Base-by-base conservation (phyloP, 2,113 vertebrate genomes). In the Capreolus pygargus region DNA sequence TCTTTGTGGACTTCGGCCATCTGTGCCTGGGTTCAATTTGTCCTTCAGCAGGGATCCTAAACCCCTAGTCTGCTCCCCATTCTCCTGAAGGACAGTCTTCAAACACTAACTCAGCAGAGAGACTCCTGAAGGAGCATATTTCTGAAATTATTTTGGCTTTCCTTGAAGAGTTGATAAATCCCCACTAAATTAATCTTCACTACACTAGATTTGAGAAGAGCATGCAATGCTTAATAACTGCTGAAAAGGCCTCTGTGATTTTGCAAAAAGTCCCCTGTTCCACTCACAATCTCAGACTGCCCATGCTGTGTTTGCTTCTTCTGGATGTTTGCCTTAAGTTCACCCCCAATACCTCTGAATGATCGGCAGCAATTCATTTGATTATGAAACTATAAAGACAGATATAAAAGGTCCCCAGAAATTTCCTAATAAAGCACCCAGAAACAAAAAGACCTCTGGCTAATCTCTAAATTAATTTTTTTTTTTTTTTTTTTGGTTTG, bases 321-420 rank as follows among this genome's bases (percentile, higher is more conserved):
- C 52, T 55, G 45, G 54, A 64, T 39, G 60, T 47, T 88, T 36
- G 79, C 76, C 92, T 91, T 21, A 30, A 11, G 33, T 27, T 74
- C 55, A 61, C 28, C 47, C 58, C 79, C 25, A 21, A 90, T 55
- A 89, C 76, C 17, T 88, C 61, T 36, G 15, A 54, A 87, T 94
- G 83, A 61, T 93, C 45, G 83, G 54, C 45, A 45, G 33, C 87
- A 92, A 47, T 82, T 55, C 67, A 86, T 76, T 85, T 84, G 79
- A 90, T 95, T 94, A 90, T 61, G 84, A 94, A 96, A 96, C 83
- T 45, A 43, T 70, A 55, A 92, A 95, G 81, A 17, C 45, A 78
- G 84, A 87, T 89, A 92, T 64, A 87, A 89, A 97, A 81, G 54
- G 33, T 45, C 81, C 52, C 36, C 45, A 28, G 89, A 82, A 92